Conservation (phyloP, 2,797 vertebrate species). For the Sebastes goodei region DNA sequence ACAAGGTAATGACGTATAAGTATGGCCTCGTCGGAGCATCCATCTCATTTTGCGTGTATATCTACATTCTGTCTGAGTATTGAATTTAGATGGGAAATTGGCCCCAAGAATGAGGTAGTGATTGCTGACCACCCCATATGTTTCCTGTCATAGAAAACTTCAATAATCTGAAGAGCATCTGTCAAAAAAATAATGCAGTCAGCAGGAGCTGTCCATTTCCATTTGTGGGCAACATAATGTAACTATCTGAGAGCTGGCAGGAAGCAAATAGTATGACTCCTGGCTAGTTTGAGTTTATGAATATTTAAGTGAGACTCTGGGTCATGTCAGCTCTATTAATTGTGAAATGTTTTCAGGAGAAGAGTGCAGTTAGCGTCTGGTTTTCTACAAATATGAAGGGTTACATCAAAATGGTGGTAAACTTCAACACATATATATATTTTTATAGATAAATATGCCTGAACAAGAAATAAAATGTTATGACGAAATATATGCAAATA, state of each 20-base stretch:
- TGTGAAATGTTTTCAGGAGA: conserved; percentile 19
- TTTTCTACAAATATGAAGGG: background rate
- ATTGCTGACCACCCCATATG: conserved; percentile 63
- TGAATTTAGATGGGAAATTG: conserved; percentile 56
- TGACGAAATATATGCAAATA: background rate
- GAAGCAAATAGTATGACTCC: conserved; percentile 34
- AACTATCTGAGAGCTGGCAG: conserved; percentile 34
- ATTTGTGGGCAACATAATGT: conserved; percentile 60
- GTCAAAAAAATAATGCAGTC: conserved; percentile 65
- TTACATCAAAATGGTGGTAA: conserved; percentile 2
- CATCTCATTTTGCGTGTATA: conserved; percentile 35
- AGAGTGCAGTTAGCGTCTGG: background rate
- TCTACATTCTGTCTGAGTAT: conserved; percentile 45
- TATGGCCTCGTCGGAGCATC: background rate
- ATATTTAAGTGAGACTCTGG: conserved; percentile 34
- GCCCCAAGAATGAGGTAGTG: conserved; percentile 43
- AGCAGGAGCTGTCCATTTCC: conserved; percentile 66
- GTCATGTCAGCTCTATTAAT: conserved; percentile 36
- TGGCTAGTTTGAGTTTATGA: conserved; percentile 53
- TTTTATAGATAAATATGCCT: too few relatives aligned
- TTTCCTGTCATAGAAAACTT: conserved; percentile 64
- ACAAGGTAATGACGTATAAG: background rate
- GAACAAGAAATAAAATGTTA: background rate
- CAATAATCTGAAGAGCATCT: conserved; percentile 71
- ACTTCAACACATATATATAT: background rate